Evolutionary conservation across 2,888 invertebrate species (phyloP), one percentile per base, ranked within the genome.

Genomic region (Chrysomela aeneicollis): DNA sequence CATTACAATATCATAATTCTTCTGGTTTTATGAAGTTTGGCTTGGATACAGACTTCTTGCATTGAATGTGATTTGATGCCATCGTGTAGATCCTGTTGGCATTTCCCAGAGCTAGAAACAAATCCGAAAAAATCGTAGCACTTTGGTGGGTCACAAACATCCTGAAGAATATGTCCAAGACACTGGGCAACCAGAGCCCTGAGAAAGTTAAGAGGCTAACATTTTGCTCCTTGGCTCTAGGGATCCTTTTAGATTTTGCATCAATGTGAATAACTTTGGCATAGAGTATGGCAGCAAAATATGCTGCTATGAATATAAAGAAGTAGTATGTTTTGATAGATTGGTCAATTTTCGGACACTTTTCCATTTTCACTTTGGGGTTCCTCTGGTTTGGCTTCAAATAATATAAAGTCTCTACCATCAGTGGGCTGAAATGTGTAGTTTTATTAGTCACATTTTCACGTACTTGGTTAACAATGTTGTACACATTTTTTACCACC

Each of bases 181-280:
- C 70, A 54, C 74, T 74, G n/a, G 81, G 81, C 64, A 81, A 67
- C 82, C 82, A 82, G 49, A 79, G 64, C 19, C 72, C 51, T n/a
- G 70, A 68, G 61, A 79, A 79, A 19, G 68, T 67, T n/a, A 73
- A 61, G 10, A 78, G 60, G 46, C 70, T 72, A 22, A 73, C 61
- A 21, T 74, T 76, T 35, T 76, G 68, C 37, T 76, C 70, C 59
- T 71, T 71, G 9, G 63, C 64, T 0, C 53, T 63, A n/a, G 66
- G 61, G 1, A 59, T 61, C n/a, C 67, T 63, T 19, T 60, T 61
- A 9, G 64, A 54, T 61, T 73, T 69, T 21, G 77, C 61, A 54
- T 74, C 71, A 4, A 69, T 64, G 59, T 78, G 74, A 35, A 61
- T 69, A n/a, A 72, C 69, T 73, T 77, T 80, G 12, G 75, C 69